phyloP scores from a whole-genome alignment of 1,140 invertebrate species.

The Helicorthomorpha holstii region DNA sequence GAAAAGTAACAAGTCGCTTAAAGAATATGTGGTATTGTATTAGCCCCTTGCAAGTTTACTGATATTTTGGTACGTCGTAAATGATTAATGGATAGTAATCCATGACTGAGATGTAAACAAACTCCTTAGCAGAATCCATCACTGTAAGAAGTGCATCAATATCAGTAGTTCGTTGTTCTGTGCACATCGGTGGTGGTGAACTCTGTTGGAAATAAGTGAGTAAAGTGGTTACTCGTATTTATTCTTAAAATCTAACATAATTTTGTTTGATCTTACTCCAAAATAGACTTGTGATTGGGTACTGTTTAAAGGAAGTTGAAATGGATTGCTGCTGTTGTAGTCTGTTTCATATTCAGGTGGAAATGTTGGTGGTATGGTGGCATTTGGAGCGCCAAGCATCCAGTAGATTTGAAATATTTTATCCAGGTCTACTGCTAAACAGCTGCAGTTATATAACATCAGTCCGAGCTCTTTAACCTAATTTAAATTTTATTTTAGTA shows the following conservation, averaged over 20 bases:
- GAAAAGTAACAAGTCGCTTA: too few species aligned
- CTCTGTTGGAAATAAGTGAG: constrained; percentile 38
- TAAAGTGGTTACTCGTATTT: too few species aligned
- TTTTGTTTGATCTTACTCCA: constrained; percentile 40
- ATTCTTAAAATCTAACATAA: not conserved
- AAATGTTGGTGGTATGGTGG: constrained; percentile 54
- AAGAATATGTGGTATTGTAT: too few species aligned
- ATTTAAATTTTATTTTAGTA: not conserved
- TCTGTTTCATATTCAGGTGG: constrained; percentile 46
- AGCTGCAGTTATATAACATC: constrained; percentile 60
- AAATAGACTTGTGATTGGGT: constrained; percentile 46
- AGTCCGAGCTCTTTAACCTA: constrained; percentile 90
- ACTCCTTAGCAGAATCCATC: constrained; percentile 64
- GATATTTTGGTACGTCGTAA: too few species aligned
- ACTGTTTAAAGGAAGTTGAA: constrained; percentile 46
- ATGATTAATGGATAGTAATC: constrained; percentile 75
- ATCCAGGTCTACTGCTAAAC: constrained; percentile 61
- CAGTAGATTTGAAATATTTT: constrained; percentile 87
- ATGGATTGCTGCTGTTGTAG: constrained; percentile 54
- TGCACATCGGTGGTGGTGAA: constrained; percentile 72
- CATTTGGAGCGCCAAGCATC: constrained; percentile 48
- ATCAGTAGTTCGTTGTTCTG: constrained; percentile 62
- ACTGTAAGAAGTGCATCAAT: constrained; percentile 63
- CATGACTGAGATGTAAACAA: constrained; percentile 90
- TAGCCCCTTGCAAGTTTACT: too few species aligned